phyloP scores from a whole-genome alignment of 1,140 invertebrate species.

The Achatina immaculata region DNA sequence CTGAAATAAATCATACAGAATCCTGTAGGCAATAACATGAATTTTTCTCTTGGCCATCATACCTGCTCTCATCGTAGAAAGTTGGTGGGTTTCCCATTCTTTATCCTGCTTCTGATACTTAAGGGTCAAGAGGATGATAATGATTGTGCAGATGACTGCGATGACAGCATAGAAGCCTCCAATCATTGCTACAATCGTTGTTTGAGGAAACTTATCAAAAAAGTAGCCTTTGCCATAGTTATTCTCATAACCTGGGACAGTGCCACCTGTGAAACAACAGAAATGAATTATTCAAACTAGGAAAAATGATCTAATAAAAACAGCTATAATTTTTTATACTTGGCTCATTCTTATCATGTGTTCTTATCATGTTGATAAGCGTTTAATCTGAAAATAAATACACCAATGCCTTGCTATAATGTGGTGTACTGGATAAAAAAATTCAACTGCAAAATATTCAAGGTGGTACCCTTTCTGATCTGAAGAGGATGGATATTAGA shows the following conservation, averaged over 20 bases:
- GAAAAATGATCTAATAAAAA: no score
- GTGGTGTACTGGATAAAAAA: no score
- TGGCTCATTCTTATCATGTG: no score
- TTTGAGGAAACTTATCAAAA: slow-evolving; percentile 46
- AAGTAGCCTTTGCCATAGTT: slow-evolving; percentile 29
- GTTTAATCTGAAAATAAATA: no score
- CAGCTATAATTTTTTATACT: no score
- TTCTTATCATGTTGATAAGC: no score
- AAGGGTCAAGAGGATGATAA: slow-evolving; percentile 44
- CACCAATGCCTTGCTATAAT: no score
- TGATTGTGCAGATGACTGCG: slow-evolving; percentile 42
- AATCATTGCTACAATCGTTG: slow-evolving; percentile 51
- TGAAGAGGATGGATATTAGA: no score
- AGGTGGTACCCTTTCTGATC: no score
- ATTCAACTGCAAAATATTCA: no score
- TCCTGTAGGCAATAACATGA: no score
- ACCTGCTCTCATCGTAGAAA: slow-evolving; percentile 40
- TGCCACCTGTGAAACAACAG: slow-evolving; percentile 42
- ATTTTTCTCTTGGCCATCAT: background rate
- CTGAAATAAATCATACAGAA: no score
- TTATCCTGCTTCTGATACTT: slow-evolving; percentile 46
- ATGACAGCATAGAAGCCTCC: slow-evolving; percentile 48
- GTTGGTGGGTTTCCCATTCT: slow-evolving; percentile 45
- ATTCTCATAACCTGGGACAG: slow-evolving; percentile 48
- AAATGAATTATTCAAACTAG: background rate